A percentile compares a stretch with the other conserved stretches of the same genome.
These are phyloP conservation scores for Rotaria sp. DNA, from an alignment of 2,888 invertebrate species.

Conservation along the genomic window DNA sequence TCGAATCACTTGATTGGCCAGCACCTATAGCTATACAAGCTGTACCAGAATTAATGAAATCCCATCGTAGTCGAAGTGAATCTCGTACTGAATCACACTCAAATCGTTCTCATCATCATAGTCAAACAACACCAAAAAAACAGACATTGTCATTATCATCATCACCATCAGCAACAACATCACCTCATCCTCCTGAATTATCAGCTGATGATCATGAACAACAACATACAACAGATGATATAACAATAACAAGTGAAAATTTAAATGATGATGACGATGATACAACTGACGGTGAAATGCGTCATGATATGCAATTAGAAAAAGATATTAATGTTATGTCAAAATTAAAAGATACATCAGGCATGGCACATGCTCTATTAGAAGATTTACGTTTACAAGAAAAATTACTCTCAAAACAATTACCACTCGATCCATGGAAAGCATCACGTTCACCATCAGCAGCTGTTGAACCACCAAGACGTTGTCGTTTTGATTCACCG, in stretches of 20 bases:
- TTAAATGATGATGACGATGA: slow-evolving; percentile 63
- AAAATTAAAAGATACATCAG: slow-evolving; percentile 70
- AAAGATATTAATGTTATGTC: slow-evolving; percentile 81
- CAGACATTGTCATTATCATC: background rate
- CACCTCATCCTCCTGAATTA: background rate
- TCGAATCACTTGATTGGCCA: slow-evolving; percentile 93
- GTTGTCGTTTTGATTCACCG: slow-evolving; percentile 82
- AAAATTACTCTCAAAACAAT: slow-evolving; percentile 22
- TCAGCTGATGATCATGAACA: background rate
- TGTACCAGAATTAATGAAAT: slow-evolving; percentile 41
- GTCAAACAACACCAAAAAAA: background rate
- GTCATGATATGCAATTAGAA: slow-evolving; percentile 60
- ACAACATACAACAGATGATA: background rate
- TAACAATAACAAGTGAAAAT: slow-evolving; percentile 19
- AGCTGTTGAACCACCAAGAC: slow-evolving; percentile 51
- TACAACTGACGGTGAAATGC: slow-evolving; percentile 54
- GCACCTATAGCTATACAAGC: slow-evolving; percentile 89
- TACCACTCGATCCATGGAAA: slow-evolving; percentile 75
- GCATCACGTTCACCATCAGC: slow-evolving; percentile 86
- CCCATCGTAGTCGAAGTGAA: slow-evolving; percentile 25
- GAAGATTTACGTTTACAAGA: slow-evolving; percentile 45
- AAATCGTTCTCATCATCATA: background rate
- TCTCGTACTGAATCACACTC: slow-evolving; percentile 11
- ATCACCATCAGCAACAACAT: background rate
- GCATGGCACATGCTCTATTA: slow-evolving; percentile 68